Percentiles rank a stretch among this genome's conserved stretches.
Evolutionary conservation across 2,113 vertebrate genomes (phyloP).

Genomic region (Girardinichthys multiradiatus): DNA sequence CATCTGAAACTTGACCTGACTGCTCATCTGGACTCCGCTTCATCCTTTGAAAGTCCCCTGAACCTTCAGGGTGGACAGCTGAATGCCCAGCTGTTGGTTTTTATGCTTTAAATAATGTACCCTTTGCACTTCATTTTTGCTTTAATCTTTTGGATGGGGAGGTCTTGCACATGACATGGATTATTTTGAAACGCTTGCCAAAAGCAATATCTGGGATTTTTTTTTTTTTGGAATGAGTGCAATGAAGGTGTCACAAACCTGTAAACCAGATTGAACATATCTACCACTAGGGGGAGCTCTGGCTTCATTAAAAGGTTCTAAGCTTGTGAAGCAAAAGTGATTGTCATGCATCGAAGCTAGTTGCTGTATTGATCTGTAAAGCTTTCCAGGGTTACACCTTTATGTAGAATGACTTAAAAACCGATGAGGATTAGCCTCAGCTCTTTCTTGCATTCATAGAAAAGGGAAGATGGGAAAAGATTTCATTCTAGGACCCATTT

Average conservation of each 20-base stretch:
- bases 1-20: slow-evolving; percentile 48
- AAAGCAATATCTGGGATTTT: neutral
- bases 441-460: slow-evolving; percentile 33
- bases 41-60: neutral
- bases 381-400: slow-evolving; percentile 39
- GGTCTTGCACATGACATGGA: slow-evolving; percentile 25
- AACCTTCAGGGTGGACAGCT: neutral
- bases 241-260: neutral
- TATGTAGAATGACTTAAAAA: slow-evolving; percentile 38
- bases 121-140: slow-evolving; percentile 19
- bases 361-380: slow-evolving; percentile 66
- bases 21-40: slow-evolving; percentile 27
- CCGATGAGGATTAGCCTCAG: slow-evolving; percentile 56
- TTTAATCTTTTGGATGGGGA: neutral
- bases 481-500: slow-evolving; percentile 24
- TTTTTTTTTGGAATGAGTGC: neutral
- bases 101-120: slow-evolving; percentile 35
- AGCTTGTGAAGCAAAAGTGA: slow-evolving; percentile 10
- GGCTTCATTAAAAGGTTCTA: slow-evolving; percentile 38
- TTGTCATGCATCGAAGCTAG: slow-evolving; percentile 63
- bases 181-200: slow-evolving; percentile 15
- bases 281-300: slow-evolving; percentile 63
- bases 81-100: slow-evolving; percentile 17
- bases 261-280: neutral
- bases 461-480: slow-evolving; percentile 34